Evolutionary conservation across 2,797 vertebrate genomes (phyloP).

Genomic region (Microhierax caerulescens): DNA sequence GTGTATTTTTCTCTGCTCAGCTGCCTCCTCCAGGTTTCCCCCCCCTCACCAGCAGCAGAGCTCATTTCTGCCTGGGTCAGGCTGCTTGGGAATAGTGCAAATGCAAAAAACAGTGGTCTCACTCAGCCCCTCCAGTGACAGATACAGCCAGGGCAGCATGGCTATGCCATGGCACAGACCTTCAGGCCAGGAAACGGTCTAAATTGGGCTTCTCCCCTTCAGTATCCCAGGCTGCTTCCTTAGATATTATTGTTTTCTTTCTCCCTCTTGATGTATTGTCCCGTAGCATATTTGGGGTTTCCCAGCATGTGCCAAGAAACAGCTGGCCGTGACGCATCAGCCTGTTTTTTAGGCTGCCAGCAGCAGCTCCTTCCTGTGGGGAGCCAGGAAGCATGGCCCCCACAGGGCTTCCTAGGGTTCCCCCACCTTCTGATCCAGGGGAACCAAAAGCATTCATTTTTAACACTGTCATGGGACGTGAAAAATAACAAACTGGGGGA

Average conservation of each 20-base stretch:
- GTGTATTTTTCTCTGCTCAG: rapidly evolving
- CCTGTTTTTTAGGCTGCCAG: background rate
- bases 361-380: background rate
- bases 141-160: background rate
- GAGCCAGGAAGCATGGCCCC: rapidly evolving
- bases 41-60: background rate
- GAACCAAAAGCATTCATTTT: background rate
- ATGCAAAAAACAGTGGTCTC: rapidly evolving
- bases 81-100: background rate
- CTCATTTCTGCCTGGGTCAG: background rate
- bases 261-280: conserved; percentile 15
- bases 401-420: background rate
- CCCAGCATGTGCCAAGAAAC: background rate
- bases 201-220: background rate
- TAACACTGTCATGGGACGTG: rapidly evolving
- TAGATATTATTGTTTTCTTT: conserved; percentile 14
- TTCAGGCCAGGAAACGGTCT: conserved; percentile 15
- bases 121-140: rapidly evolving
- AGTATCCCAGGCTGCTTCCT: conserved; percentile 21
- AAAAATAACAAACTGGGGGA: background rate
- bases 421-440: background rate
- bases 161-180: background rate
- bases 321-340: background rate
- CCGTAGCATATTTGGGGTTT: background rate
- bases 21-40: rapidly evolving